phyloP scores from a whole-genome alignment of 2,888 invertebrate species.

The Eilema sororculum region DNA sequence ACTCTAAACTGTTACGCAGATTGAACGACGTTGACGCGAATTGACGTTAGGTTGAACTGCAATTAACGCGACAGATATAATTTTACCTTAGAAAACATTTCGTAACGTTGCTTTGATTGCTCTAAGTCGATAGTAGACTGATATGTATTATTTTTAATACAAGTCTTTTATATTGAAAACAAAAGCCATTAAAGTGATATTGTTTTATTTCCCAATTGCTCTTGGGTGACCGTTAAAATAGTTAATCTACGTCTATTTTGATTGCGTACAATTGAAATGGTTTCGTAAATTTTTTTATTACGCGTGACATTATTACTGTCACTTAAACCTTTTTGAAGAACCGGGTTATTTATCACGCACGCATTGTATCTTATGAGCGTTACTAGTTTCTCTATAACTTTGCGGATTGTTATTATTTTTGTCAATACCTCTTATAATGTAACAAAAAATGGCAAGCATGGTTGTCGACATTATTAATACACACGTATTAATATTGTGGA shows the following conservation, averaged over 20 bases:
- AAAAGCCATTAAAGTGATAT: constrained; percentile 47
- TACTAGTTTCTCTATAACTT: neutral
- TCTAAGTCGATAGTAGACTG: constrained; percentile 46
- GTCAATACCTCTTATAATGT: neutral
- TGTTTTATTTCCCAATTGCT: constrained; percentile 31
- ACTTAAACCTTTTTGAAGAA: constrained; percentile 7
- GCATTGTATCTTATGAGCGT: neutral
- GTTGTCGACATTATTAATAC: neutral
- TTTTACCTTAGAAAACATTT: constrained; percentile 53
- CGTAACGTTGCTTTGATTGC: constrained; percentile 21
- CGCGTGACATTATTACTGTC: neutral
- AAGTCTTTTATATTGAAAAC: constrained; percentile 51
- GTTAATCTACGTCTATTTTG: constrained; percentile 25
- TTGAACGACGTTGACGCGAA: too few relatives aligned
- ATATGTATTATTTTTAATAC: constrained; percentile 37
- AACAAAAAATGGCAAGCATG: too few relatives aligned
- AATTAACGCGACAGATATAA: neutral
- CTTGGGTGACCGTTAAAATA: constrained; percentile 22
- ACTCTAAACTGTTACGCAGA: neutral
- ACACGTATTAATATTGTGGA: too few relatives aligned
- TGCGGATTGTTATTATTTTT: neutral
- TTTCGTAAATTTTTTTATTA: constrained; percentile 27
- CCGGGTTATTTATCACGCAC: neutral
- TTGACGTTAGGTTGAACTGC: too few relatives aligned
- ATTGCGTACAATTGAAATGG: constrained; percentile 27